Evolutionary conservation across 2,113 vertebrate species (phyloP), one percentile per base, ranked within the genome.

Genomic region (Sander vitreus): DNA sequence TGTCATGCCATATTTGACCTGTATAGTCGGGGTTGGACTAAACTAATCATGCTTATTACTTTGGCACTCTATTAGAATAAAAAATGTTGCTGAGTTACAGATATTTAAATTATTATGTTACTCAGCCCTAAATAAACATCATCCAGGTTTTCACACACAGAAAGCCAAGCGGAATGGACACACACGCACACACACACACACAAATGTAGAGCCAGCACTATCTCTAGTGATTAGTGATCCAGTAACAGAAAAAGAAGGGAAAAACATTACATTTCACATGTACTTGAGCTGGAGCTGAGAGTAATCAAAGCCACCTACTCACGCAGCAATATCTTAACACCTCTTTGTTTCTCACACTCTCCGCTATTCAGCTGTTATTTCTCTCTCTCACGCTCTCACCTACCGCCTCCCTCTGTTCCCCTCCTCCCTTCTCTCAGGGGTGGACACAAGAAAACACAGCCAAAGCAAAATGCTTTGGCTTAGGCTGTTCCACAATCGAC

Each of bases 291-390:
- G 25, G 8, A 64, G 84, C 72, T 60, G 69, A 75, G 87, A 57
- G 72, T 69, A 88, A 87, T 90, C 82, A 76, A 85, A 90, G 85
- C 87, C 90, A 69, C 86, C 88, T 75, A 89, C 85, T 84, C 88
- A 55, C 54, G 58, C 81, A 70, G 77, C 85, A 43, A 45, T 63
- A 80, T 89, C 87, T 86, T 72, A 21, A 86, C 91, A 81, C 90
- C 80, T 92, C 88, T 85, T 85, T 91, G 85, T 90, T 89, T 92
- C 80, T 92, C 85, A 81, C 86, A 54, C 83, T 85, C 80, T 84
- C 82, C 64, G 65, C 66, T 71, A 45, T 81, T 87, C 84, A 70
- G 79, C 83, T 85, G 78, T 71, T 89, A 76, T 87, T 83, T 88
- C 78, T 71, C 72, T 43, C 76, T 78, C 51, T 39, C 73, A 55